Percentiles rank a stretch among this genome's conserved stretches.
phyloP scores from a whole-genome alignment of 2,888 invertebrate species.

The Sesia bembeciformis region DNA sequence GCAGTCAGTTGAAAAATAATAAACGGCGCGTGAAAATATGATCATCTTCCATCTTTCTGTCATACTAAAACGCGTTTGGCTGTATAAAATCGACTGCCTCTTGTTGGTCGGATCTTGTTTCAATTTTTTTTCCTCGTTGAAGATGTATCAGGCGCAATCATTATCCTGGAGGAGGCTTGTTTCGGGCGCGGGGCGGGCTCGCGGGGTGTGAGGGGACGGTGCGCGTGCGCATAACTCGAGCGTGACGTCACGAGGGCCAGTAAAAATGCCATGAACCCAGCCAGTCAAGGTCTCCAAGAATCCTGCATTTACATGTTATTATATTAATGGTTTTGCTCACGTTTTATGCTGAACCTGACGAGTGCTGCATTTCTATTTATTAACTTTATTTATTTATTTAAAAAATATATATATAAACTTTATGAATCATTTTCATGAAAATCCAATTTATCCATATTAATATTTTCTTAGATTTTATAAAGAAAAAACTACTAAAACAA shows the following conservation, averaged over 20 bases:
- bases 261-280: constrained; percentile 63
- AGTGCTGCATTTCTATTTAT: too few species aligned
- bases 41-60: constrained; percentile 35
- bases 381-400: too few species aligned
- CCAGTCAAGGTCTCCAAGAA: constrained; percentile 55
- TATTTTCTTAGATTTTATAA: too few species aligned
- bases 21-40: constrained; percentile 14
- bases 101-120: constrained; percentile 50
- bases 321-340: constrained; percentile 33
- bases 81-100: constrained; percentile 44
- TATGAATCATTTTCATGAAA: too few species aligned
- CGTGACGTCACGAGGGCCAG: constrained; percentile 61
- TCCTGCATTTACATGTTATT: constrained; percentile 47
- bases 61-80: constrained; percentile 43
- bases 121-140: constrained; percentile 49
- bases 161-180: constrained; percentile 59
- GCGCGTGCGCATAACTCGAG: constrained; percentile 61
- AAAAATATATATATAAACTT: too few species aligned
- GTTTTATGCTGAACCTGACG: constrained; percentile 15
- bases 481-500: too few species aligned
- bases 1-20: constrained; percentile 1
- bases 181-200: constrained; percentile 20
- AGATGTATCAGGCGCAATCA: constrained; percentile 53
- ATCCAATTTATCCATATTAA: too few species aligned
- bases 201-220: constrained; percentile 7